Evolutionary conservation across 2,888 invertebrate genomes (phyloP), one percentile per base, ranked within the genome.

Genomic region (Hermaeophaga mercurialis): DNA sequence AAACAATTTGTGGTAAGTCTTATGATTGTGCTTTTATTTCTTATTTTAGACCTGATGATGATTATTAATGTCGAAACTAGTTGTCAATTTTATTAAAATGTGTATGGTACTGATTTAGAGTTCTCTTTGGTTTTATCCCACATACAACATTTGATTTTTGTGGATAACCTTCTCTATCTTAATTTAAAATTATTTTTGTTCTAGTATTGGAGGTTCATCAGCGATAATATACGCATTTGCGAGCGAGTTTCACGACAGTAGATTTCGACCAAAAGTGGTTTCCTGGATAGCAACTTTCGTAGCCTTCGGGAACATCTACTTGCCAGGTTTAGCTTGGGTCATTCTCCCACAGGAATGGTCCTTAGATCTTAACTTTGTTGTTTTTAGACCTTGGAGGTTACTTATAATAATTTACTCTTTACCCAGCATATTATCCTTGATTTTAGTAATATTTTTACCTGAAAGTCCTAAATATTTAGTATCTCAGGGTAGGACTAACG

Each of bases 221-320:
- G 79, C 81, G 1, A 78, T 80, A 6, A 73, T 81, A 1, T 82
- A 81, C 61, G 80, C 81, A 1, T 82, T 80, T 64, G 71, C 80
- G 11, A 81, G 82, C 6, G 82, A 82, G 68, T 82, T 82, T 63
- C 81, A 82, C 61, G 77, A 79, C 18, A 70, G 75, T 31, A 72
- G 69, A 41, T 75, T 77, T 34, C 74, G 82, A 7, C 78, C 81
- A 1, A 78, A 79, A 65, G 78, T 76, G 0, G 70, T 78, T 18
- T 70, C 77, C 0, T 77, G 75, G 73, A 72, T 77, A 58, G 73
- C 75, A 9, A 71, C 76, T 3, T 78, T 78, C 57, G 76, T 78
- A 2, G 77, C 77, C 5, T 63, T 75, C 9, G 78, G 74, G 8
- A 75, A 75, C 58, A 73, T 75, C 55, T 68, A 70, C 19, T 65